A percentile compares a stretch with the other conserved stretches of the same genome.
Conservation (phyloP, 2,113 vertebrate species). For the Sterna hirundo region DNA sequence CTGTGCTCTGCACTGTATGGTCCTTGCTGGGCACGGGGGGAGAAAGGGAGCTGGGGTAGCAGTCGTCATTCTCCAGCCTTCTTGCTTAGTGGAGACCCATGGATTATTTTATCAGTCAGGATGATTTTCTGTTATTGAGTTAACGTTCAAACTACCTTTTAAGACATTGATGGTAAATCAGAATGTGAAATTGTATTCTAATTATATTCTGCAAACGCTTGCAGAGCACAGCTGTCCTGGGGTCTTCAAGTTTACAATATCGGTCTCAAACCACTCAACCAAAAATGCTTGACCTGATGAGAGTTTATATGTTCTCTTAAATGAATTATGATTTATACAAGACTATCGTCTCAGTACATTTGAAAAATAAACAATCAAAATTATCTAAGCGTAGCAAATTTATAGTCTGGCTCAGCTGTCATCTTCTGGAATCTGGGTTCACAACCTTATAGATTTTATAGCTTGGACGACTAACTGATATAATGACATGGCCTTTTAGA, state of each 20-base stretch:
- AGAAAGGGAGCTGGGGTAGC: neutral
- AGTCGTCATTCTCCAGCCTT: neutral
- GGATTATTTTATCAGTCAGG: neutral
- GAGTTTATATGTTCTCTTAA: neutral
- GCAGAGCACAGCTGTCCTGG: neutral
- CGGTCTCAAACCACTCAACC: neutral
- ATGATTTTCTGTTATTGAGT: neutral
- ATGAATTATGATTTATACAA: neutral
- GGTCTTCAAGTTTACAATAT: neutral
- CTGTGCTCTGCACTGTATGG: neutral
- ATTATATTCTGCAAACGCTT: neutral
- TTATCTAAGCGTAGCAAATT: neutral
- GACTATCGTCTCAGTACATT: neutral
- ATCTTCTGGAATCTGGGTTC: neutral
- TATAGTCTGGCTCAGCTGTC: neutral
- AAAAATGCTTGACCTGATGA: neutral
- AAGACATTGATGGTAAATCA: neutral
- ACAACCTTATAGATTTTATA: conserved; percentile 8
- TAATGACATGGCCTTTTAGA: neutral
- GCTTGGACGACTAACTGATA: neutral
- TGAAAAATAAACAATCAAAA: conserved; percentile 17
- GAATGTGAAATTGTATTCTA: neutral
- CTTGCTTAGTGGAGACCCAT: neutral
- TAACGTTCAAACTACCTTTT: neutral
- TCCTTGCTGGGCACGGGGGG: neutral